Base-by-base conservation (phyloP, 2,888 invertebrate species). In the Scaptomyza cyrtandrae region DNA sequence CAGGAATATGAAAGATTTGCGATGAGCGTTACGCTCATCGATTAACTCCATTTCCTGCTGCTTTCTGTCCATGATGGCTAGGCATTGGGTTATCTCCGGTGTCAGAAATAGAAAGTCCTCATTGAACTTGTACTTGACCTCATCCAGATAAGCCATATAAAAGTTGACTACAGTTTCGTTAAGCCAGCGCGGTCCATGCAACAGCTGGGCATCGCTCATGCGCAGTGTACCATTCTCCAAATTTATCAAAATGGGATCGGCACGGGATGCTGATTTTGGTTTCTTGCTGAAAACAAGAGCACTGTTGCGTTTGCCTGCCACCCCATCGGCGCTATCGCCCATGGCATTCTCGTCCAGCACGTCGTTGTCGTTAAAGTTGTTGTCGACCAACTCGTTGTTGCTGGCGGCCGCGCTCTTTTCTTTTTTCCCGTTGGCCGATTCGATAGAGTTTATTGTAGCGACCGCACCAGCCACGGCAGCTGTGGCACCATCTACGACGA, bases 131-230 rank as follows among this genome's bases (percentile, higher is more conserved):
- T 95, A 96, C 68, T 94, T 92, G 48, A 94, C 93, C 82, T 94
- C 94, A 90, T 96, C 95, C 84, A 98, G 93, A 91, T 97, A 98
- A 93, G 98, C 97, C 91, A 97, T 97, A 92, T 97, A 98, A 93
- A 98, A 98, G 68, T 97, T 96, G 88, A 98, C 14, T 6, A 81
- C 37, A 45, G 95, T 96, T 91, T 98, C 98, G 91, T 98, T 98
- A 33, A 98, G 93, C 98, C 98, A 98, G 87, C 94, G 92, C 0
- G 96, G 94, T 46, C 96, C 96, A 79, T 94, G 93, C 65, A 98
- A 92, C 62, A 98, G 93, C 68, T 95, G 93, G 43, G 98, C 91
- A 91, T 98, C 98, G 16, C 96, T 95, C 89, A 95, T 93, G 76
- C 96, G 95, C 52, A 98, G 55, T 6, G 85, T 77, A 7, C 78